Conservation (phyloP, 2,113 vertebrate genomes). For the Ibidorhyncha struthersii region DNA sequence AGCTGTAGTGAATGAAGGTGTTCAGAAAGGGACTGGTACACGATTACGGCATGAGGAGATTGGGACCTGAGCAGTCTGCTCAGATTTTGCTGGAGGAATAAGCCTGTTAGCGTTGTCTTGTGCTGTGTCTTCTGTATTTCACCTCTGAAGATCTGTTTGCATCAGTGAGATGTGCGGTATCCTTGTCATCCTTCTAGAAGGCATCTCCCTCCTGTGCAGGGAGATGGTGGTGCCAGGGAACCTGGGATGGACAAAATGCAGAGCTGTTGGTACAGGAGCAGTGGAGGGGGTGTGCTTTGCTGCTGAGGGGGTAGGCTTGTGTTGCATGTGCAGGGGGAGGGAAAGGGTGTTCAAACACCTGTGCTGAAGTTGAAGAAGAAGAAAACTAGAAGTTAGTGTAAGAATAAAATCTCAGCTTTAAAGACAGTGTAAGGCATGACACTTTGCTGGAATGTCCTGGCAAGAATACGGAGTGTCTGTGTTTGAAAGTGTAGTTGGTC, state of each 20-base stretch:
- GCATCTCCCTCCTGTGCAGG: too few species aligned
- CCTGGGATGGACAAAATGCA: background rate
- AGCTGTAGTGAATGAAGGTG: background rate
- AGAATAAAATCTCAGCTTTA: background rate
- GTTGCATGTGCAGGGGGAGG: background rate
- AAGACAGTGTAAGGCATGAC: background rate
- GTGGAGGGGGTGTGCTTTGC: background rate
- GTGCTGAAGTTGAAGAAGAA: background rate
- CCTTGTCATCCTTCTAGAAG: background rate
- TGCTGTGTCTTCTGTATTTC: background rate
- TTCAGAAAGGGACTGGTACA: background rate
- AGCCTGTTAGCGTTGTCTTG: background rate
- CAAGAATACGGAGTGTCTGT: background rate
- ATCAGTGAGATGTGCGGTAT: accelerated
- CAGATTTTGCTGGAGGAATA: background rate
- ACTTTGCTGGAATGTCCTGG: background rate
- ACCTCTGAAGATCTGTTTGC: background rate
- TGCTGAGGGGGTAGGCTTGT: background rate
- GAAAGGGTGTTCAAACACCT: background rate
- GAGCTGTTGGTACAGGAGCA: background rate
- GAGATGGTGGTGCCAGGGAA: background rate
- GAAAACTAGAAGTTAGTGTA: background rate
- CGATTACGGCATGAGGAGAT: background rate
- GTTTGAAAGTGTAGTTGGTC: background rate
- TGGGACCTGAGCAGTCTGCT: background rate